Percentiles rank a stretch among this genome's conserved stretches.
These are phyloP conservation scores for Wasmannia auropunctata DNA, from an alignment of 1,140 invertebrate species.

Conservation along the genomic window DNA sequence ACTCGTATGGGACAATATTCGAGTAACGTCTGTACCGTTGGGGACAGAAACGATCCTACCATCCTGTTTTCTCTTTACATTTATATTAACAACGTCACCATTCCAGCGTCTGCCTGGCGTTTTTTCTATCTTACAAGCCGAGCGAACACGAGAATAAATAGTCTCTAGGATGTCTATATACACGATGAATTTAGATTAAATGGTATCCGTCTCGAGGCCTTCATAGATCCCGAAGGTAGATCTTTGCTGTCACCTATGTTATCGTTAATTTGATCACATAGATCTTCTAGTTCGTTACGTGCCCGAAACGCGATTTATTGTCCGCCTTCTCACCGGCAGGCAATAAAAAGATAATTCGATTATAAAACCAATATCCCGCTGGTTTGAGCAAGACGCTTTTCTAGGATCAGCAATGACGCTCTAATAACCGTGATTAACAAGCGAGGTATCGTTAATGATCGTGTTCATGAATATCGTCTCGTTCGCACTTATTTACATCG, in stretches of 20 bases:
- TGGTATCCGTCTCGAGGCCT: constrained; percentile 13
- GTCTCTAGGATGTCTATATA: constrained; percentile 56
- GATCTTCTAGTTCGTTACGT: background rate
- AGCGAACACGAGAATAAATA: constrained; percentile 62
- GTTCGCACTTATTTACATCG: constrained; percentile 38
- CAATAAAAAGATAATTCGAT: constrained; percentile 20
- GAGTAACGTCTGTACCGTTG: constrained; percentile 41
- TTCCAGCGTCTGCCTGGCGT: constrained; percentile 19
- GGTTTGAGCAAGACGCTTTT: constrained; percentile 28
- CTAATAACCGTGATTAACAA: constrained; percentile 45
- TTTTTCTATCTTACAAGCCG: constrained; percentile 60
- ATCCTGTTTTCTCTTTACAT: constrained; percentile 33
- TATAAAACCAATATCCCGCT: constrained; percentile 3
- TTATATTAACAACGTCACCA: constrained; percentile 30
- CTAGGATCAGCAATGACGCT: background rate
- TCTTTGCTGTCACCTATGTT: background rate
- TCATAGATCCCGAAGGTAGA: constrained; percentile 2
- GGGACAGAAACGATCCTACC: background rate
- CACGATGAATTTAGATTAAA: constrained; percentile 46
- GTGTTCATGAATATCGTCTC: constrained; percentile 6
- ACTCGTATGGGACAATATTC: constrained; percentile 38
- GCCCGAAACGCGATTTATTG: background rate
- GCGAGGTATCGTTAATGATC: constrained; percentile 28
- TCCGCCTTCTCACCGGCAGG: background rate
- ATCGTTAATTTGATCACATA: background rate